Base-by-base conservation (phyloP, 2,888 invertebrate species). In the Catonia carolina region DNA sequence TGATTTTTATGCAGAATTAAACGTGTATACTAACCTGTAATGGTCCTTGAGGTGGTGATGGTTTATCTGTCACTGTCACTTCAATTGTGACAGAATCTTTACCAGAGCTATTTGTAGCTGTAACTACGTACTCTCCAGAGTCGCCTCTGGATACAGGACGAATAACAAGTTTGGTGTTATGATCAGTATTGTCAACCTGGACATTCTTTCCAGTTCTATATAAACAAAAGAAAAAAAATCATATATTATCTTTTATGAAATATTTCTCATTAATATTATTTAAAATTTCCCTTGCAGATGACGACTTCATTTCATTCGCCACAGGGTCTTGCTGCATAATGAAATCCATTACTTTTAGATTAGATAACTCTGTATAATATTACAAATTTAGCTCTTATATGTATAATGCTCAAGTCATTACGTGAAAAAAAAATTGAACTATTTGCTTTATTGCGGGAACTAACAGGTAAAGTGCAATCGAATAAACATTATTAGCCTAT, bases 41-140 rank as follows among this genome's bases (percentile, higher is more conserved):
- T 8, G 95, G 95, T 66, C 95, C 96, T 73, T 93, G 89, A 2
- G 95, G 96, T 59, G 86, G 77, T 41, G 79, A 75, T 0, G 96
- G 94, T 68, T 92, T 94, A 70, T 94, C 94, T 8, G 89, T 90
- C 56, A 93, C 85, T 2, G 82, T 80, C 1, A 93, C 89, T 63
- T 83, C 86, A 61, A 93, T 81, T 2, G 85, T 83, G 33, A 90
- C 92, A 10, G 80, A 78, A 65, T 94, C 93, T 68, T 85, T 88
- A 64, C 94, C 94, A 42, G 91, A 91, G 54, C 85, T 86, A 72
- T 94, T 94, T 59, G 84, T 82, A 0, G 93, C 93, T 0, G 84
- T 85, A 39, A 94, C 85, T 17, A 85, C 85, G 72, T 92, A 94
- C 71, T 91, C 89, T 22, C 93, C 94, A 49, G 86, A 85, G 73